Evolutionary conservation across 1,140 invertebrate genomes (phyloP).

Genomic region (Monomorium pharaonis): DNA sequence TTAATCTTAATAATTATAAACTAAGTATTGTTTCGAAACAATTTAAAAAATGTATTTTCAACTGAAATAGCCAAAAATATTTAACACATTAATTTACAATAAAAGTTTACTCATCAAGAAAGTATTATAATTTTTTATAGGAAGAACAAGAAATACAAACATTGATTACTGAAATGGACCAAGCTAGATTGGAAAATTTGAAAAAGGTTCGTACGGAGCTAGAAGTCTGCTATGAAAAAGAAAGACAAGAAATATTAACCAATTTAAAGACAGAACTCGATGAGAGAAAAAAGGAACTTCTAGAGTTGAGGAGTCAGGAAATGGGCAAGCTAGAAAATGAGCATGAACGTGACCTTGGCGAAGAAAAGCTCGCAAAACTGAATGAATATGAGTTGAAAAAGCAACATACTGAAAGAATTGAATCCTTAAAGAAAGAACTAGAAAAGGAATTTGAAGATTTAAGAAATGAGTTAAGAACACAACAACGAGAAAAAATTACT

Average conservation of each 20-base stretch:
- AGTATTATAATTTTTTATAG: slow-evolving; percentile 29
- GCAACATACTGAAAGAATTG: slow-evolving; percentile 77
- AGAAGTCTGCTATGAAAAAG: slow-evolving; percentile 81
- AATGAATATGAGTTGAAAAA: slow-evolving; percentile 77
- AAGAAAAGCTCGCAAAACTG: slow-evolving; percentile 78
- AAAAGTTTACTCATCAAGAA: background rate
- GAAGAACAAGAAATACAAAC: slow-evolving; percentile 81
- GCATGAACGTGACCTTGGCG: slow-evolving; percentile 76
- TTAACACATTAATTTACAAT: background rate
- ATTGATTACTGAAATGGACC: slow-evolving; percentile 83
- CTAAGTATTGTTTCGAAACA: background rate
- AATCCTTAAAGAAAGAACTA: slow-evolving; percentile 77
- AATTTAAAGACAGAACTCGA: slow-evolving; percentile 81
- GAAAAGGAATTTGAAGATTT: slow-evolving; percentile 82
- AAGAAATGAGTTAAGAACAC: slow-evolving; percentile 81
- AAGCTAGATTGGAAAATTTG: slow-evolving; percentile 74
- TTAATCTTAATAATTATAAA: background rate
- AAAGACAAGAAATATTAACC: slow-evolving; percentile 81
- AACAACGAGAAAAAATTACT: slow-evolving; percentile 85
- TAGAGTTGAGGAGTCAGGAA: slow-evolving; percentile 80
- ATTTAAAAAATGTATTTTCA: background rate
- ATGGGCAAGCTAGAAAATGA: slow-evolving; percentile 80
- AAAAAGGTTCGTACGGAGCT: slow-evolving; percentile 80
- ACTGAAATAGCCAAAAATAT: background rate
- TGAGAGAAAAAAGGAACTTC: slow-evolving; percentile 77